A percentile compares a stretch with the other conserved stretches of the same genome.
Evolutionary conservation across 2,888 invertebrate species (phyloP).

Genomic region (Morpho helenor): DNA sequence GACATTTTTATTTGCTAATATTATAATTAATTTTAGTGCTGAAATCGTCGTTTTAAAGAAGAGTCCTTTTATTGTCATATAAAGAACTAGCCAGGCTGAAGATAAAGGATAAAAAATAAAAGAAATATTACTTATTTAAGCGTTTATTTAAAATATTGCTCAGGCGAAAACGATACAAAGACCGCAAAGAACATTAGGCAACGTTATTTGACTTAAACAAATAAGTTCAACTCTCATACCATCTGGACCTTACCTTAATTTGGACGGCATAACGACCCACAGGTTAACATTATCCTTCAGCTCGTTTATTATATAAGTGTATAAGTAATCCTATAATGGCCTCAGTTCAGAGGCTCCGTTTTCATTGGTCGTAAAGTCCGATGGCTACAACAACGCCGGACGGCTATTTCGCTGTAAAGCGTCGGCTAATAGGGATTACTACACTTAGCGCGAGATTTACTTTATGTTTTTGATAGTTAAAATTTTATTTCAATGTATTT

Average conservation of each 20-base stretch:
- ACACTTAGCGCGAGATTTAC: conserved; percentile 40
- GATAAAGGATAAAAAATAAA: no score
- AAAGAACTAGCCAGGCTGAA: no score
- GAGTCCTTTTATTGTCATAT: no score
- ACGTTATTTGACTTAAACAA: conserved; percentile 18
- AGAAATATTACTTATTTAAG: no score
- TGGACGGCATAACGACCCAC: conserved; percentile 21
- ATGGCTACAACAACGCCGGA: conserved; percentile 58
- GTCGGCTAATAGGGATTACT: conserved; percentile 70
- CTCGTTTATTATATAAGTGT: conserved; percentile 31
- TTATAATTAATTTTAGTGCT: no score
- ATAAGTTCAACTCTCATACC: conserved; percentile 8
- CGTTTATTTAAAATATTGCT: background rate
- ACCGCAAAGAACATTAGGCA: background rate
- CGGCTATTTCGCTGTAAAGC: conserved; percentile 66
- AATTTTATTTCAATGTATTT: conserved; percentile 29
- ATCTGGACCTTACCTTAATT: conserved; percentile 24
- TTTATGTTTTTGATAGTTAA: conserved; percentile 31
- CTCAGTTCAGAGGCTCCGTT: conserved; percentile 54
- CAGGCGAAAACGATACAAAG: background rate
- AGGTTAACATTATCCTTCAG: conserved; percentile 25
- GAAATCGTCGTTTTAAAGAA: no score
- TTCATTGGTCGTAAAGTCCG: conserved; percentile 71
- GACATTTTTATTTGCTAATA: no score
- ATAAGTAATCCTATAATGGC: conserved; percentile 71